Conservation (phyloP, 2,888 invertebrate species). For the Drosophila longiperda region DNA sequence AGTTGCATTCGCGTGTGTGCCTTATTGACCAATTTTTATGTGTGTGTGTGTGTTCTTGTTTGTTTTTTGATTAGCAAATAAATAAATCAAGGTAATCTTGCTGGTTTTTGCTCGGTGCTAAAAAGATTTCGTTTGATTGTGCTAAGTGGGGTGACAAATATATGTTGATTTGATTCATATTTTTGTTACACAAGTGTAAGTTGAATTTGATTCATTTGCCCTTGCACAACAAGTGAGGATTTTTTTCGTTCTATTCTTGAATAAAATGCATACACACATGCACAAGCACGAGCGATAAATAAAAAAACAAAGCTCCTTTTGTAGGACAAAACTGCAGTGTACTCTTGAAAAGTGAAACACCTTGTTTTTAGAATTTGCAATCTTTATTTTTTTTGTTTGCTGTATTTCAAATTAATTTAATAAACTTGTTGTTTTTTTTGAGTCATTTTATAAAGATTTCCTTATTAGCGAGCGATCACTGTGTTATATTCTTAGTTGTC, state of each 20-base stretch:
- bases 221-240: constrained; percentile 52
- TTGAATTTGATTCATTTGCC: constrained; percentile 66
- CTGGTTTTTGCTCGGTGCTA: constrained; percentile 54
- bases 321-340: background rate
- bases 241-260: constrained; percentile 11
- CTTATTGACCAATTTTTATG: constrained; percentile 11
- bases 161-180: constrained; percentile 69
- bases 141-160: constrained; percentile 44
- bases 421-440: no score
- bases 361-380: background rate
- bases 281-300: background rate
- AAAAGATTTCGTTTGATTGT: constrained; percentile 44
- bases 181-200: constrained; percentile 44
- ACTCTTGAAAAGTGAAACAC: background rate
- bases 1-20: constrained; percentile 25
- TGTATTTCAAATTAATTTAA: background rate
- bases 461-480: background rate
- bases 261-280: constrained; percentile 1
- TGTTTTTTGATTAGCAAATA: constrained; percentile 73
- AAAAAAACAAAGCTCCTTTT: background rate
- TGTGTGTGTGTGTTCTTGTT: constrained; percentile 40
- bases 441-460: background rate
- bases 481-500: constrained; percentile 3
- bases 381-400: background rate
- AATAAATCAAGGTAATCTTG: constrained; percentile 51